Conservation (phyloP, 2,888 invertebrate species). For the Torymus aiolomorphi region DNA sequence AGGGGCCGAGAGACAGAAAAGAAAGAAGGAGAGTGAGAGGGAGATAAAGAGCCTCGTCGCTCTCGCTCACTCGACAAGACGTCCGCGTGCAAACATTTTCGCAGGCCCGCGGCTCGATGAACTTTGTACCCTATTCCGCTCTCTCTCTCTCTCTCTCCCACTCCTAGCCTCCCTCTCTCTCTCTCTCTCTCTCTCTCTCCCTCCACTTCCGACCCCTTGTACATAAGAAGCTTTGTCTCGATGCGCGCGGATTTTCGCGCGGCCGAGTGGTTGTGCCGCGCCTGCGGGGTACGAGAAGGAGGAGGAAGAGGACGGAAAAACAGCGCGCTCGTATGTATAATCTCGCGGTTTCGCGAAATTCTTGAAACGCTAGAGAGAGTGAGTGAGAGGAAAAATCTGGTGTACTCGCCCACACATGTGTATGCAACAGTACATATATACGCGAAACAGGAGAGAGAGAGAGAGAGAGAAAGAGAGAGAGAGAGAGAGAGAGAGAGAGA, state of each 20-base stretch:
- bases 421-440: too few species aligned
- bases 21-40: constrained; percentile 13
- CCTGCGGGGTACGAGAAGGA: background rate
- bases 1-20: background rate
- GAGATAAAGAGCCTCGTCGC: constrained; percentile 32
- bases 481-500: too few species aligned
- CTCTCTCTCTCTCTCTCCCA: too few species aligned
- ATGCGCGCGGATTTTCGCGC: constrained; percentile 8
- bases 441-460: too few species aligned
- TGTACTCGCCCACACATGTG: too few species aligned
- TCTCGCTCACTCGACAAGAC: constrained; percentile 14
- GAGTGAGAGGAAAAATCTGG: too few species aligned
- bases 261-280: background rate
- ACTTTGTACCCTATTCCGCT: constrained; percentile 6
- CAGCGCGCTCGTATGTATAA: background rate
- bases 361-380: too few species aligned
- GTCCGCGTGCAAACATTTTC: constrained; percentile 29
- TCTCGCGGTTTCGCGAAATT: too few species aligned
- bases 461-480: too few species aligned
- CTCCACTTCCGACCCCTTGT: background rate
- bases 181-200: too few species aligned
- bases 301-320: background rate
- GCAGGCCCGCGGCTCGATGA: constrained; percentile 36
- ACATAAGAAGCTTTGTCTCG: constrained; percentile 20
- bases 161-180: too few species aligned